Base-by-base conservation (phyloP, 92 coral and sea anemone genomes). In the Montipora capitata region DNA sequence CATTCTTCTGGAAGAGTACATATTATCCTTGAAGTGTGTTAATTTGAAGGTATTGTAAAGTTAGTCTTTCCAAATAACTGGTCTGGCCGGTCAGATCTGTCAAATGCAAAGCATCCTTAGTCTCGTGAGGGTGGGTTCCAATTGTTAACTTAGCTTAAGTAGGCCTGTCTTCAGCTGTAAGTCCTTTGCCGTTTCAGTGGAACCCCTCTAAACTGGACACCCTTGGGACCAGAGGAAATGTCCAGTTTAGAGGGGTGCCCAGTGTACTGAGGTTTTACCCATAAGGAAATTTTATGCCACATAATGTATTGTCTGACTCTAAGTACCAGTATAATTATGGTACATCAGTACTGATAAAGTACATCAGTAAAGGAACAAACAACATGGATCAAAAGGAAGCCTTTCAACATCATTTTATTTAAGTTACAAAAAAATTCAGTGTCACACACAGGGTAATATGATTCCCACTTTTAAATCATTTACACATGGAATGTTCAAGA, bases 381-480 rank as follows among this genome's bases (percentile, higher is more conserved):
- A 62, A 62, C 68, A 62, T 18, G 68, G 68, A 62, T 62, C 68
- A 62, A 4, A 62, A 62, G 68, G 10, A 62, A 62, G 68, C 68
- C 10, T 62, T 62, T 44, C 49, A 44, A 44, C 6, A 6, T 44
- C 49, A 44, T 44, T 44, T 44, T 44, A 44, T 44, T 44, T 44
- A 62, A 62, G 3, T 62, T 62, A 62, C 68, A 62, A 9, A 62
- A 62, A 62, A 57, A 62, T 62, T 62, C 68, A 62, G 68, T 62
- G 68, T 62, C 10, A 62, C 68, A 62, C 68, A 62, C 68, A 62
- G 68, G 68, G 68, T 62, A 62, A 62, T 62, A 62, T 62, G 68
- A 62, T 62, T 13, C 5, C 68, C 68, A 18, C 68, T 62, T 62
- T 62, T 62, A 62, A 62, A 9, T 62, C 68, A 62, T 62, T 62